These are phyloP conservation scores for Euplagia quadripunctaria DNA, from an alignment of 2,888 invertebrate genomes.

Conservation along the genomic window DNA sequence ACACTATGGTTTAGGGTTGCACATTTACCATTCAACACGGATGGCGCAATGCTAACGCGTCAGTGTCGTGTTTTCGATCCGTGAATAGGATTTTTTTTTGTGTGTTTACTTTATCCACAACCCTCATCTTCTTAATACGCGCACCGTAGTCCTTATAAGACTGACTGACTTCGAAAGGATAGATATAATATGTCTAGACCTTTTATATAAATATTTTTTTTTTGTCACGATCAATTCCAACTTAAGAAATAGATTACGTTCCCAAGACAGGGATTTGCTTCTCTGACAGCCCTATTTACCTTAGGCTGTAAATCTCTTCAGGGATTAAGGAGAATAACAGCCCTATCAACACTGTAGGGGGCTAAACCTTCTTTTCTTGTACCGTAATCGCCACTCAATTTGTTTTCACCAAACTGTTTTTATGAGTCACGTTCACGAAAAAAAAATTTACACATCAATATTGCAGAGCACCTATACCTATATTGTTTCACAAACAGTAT, in stretches of 20 bases:
- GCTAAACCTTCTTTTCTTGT: conserved; percentile 49
- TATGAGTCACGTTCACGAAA: conserved; percentile 40
- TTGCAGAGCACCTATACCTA: conserved; percentile 51
- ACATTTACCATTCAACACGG: too few species aligned
- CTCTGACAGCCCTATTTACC: conserved; percentile 63
- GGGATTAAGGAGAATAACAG: conserved; percentile 59
- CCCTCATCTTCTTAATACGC: too few species aligned
- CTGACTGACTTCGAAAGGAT: too few species aligned
- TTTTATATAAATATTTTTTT: not conserved
- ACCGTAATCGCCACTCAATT: conserved; percentile 48
- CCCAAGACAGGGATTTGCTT: conserved; percentile 42
- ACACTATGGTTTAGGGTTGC: too few species aligned
- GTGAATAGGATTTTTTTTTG: too few species aligned
- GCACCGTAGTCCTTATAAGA: too few species aligned
- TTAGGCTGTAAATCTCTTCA: conserved; percentile 60
- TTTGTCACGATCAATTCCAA: conserved; percentile 15
- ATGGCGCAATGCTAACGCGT: too few species aligned
- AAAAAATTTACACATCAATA: conserved; percentile 50
- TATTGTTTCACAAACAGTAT: conserved; percentile 55
- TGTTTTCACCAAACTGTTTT: conserved; percentile 42
- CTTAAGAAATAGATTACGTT: conserved; percentile 30
- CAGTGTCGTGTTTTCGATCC: too few species aligned
- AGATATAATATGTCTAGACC: not conserved
- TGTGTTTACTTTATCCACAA: too few species aligned
- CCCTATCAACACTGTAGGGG: conserved; percentile 61